These are phyloP conservation scores for Oncorhynchus nerka DNA, from an alignment of 2,113 vertebrate species.

Conservation along the genomic window DNA sequence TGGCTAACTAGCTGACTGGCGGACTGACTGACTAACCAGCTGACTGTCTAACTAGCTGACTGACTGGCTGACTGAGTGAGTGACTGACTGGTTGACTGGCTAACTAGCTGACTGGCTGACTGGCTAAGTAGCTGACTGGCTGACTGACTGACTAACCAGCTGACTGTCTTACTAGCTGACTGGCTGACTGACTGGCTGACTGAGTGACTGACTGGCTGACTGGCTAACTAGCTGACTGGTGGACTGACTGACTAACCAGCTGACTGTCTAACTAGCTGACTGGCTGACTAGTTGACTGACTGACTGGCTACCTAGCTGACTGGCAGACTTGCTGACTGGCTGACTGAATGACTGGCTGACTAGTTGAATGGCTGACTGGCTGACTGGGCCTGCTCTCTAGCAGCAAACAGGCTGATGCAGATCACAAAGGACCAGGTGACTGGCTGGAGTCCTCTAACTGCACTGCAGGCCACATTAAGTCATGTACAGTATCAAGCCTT, in stretches of 20 bases:
- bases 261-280: background rate
- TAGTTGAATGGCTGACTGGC: too few relatives aligned
- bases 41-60: background rate
- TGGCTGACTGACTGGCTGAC: background rate
- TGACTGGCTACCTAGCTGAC: too few relatives aligned
- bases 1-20: background rate
- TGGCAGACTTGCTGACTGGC: too few relatives aligned
- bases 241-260: too few relatives aligned
- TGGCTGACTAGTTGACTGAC: background rate
- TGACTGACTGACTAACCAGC: background rate
- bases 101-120: too few relatives aligned
- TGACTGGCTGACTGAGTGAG: too few relatives aligned
- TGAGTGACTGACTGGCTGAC: too few relatives aligned
- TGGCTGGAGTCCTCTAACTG: constrained; percentile 16
- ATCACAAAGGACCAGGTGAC: background rate
- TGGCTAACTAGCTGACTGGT: too few relatives aligned
- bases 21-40: too few relatives aligned
- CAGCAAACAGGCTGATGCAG: constrained; percentile 12
- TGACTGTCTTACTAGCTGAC: rapidly evolving
- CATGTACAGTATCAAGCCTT: constrained; percentile 21
- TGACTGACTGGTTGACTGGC: too few relatives aligned
- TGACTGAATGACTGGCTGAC: too few relatives aligned
- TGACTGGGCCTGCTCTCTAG: background rate
- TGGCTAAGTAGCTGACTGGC: too few relatives aligned
- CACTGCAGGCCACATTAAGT: constrained; percentile 37